A percentile compares a stretch with the other conserved stretches of the same genome.
phyloP scores from a whole-genome alignment of 2,888 invertebrate species.

The Muscina levida region DNA sequence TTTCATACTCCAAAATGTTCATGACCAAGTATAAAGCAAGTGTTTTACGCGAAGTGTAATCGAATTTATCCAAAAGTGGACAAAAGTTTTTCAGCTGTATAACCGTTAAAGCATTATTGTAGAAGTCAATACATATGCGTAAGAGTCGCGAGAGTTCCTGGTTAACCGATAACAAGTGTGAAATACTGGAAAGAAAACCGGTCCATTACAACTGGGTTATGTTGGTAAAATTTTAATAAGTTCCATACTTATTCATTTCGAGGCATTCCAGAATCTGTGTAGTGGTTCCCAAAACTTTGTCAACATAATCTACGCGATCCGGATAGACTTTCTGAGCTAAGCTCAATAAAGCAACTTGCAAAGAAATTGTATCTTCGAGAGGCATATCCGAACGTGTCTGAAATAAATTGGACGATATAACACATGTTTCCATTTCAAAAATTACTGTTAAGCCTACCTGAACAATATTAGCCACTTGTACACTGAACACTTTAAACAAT shows the following conservation, averaged over 20 bases:
- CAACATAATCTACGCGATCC: slow-evolving; percentile 95
- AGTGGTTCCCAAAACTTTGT: slow-evolving; percentile 95
- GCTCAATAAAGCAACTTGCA: slow-evolving; percentile 96
- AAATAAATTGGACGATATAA: too few relatives aligned
- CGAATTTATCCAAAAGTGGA: slow-evolving; percentile 91
- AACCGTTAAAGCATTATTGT: slow-evolving; percentile 94
- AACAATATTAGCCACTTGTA: slow-evolving; percentile 97
- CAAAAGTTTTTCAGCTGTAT: slow-evolving; percentile 93
- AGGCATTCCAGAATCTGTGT: slow-evolving; percentile 94
- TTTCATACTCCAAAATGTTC: slow-evolving; percentile 94
- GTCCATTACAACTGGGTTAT: neutral
- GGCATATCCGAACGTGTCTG: slow-evolving; percentile 96
- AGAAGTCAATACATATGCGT: slow-evolving; percentile 96
- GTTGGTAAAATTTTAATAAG: neutral
- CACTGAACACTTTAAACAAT: slow-evolving; percentile 98
- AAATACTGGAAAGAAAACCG: slow-evolving; percentile 72
- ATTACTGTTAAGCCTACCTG: too few relatives aligned
- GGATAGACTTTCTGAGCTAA: slow-evolving; percentile 98
- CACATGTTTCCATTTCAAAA: too few relatives aligned
- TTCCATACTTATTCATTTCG: slow-evolving; percentile 87
- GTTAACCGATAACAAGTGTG: slow-evolving; percentile 85
- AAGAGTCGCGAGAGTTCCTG: slow-evolving; percentile 95
- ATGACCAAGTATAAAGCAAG: slow-evolving; percentile 93
- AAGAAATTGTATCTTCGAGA: slow-evolving; percentile 95
- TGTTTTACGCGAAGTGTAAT: slow-evolving; percentile 91